Conservation (phyloP, 2,888 invertebrate genomes). For the Drepanosiphum platanoidis region DNA sequence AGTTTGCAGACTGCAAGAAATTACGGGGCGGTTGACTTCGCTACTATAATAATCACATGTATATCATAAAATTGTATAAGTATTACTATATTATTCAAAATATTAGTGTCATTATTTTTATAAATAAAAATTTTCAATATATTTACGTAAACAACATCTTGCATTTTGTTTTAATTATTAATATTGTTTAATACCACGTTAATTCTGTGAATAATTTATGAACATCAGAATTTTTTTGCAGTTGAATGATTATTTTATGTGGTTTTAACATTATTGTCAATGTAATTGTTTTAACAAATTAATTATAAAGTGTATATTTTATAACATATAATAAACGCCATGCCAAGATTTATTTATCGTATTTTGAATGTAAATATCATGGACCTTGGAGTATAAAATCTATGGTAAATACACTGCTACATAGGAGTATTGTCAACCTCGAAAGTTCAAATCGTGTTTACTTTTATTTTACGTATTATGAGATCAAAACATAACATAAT, state of each 20-base stretch:
- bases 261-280: too few relatives aligned
- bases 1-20: conserved; percentile 3
- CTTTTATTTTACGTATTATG: too few relatives aligned
- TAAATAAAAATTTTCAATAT: not conserved
- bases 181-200: not conserved
- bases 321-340: not conserved
- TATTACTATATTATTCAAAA: not conserved
- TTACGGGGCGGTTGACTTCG: conserved; percentile 1
- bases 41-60: not conserved
- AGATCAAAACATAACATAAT: too few relatives aligned
- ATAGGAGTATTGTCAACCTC: not conserved
- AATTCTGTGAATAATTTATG: too few relatives aligned
- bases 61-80: not conserved
- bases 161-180: not conserved
- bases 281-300: too few relatives aligned
- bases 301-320: not conserved
- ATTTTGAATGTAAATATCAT: too few relatives aligned
- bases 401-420: too few relatives aligned
- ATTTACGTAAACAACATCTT: too few relatives aligned
- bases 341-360: not conserved
- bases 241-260: too few relatives aligned
- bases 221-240: too few relatives aligned
- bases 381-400: too few relatives aligned
- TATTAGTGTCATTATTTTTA: not conserved
- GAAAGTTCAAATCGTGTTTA: not conserved